Evolutionary conservation across 2,888 invertebrate species (phyloP).

Genomic region (Clivina fossor): DNA sequence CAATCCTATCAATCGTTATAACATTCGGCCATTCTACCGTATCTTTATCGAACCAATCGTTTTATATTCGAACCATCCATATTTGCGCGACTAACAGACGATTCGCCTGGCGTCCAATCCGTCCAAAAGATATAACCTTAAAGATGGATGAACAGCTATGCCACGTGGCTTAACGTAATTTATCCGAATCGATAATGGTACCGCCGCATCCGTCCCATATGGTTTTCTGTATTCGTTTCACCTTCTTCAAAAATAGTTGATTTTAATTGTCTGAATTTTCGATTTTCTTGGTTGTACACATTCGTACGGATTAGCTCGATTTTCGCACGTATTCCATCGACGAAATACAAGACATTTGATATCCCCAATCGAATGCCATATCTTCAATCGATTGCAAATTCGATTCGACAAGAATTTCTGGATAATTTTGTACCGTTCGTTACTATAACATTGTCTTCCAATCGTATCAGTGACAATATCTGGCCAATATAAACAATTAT

Average conservation of each 20-base stretch:
- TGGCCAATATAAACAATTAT: conserved; percentile 87
- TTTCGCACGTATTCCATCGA: conserved; percentile 75
- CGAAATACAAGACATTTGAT: conserved; percentile 82
- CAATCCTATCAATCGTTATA: conserved; percentile 78
- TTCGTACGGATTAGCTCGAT: conserved; percentile 80
- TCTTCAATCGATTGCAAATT: conserved; percentile 82
- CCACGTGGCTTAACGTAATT: conserved; percentile 74
- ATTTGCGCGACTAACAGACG: conserved; percentile 77
- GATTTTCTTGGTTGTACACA: no score
- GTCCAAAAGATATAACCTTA: conserved; percentile 85
- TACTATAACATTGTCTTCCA: conserved; percentile 70
- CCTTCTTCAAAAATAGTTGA: no score
- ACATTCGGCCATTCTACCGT: conserved; percentile 85
- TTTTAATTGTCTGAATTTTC: no score
- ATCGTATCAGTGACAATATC: conserved; percentile 80
- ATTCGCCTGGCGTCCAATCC: conserved; percentile 79
- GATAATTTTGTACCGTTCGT: conserved; percentile 62
- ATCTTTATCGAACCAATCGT: conserved; percentile 64
- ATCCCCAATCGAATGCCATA: conserved; percentile 89
- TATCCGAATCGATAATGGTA: conserved; percentile 70
- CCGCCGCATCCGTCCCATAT: conserved; percentile 71
- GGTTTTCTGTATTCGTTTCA: no score
- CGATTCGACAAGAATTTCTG: conserved; percentile 72
- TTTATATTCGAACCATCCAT: conserved; percentile 74
- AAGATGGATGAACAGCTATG: conserved; percentile 80